phyloP scores from a whole-genome alignment of 2,888 invertebrate genomes.

The Diarsia mendica region DNA sequence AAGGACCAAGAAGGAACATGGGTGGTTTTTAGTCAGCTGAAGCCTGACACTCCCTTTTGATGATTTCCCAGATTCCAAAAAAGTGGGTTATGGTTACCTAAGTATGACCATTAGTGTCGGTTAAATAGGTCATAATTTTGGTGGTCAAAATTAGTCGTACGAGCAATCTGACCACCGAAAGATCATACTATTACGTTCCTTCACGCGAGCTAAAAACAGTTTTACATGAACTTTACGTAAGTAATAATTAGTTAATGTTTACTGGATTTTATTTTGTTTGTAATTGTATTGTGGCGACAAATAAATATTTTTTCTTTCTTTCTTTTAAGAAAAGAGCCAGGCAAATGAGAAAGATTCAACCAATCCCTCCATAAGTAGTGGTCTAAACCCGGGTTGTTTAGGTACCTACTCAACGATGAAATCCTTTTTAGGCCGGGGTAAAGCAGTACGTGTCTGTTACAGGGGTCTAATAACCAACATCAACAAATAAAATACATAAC shows the following conservation, averaged over 20 bases:
- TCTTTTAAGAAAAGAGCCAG: not conserved
- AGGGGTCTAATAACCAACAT: not conserved
- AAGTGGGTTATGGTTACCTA: too few relatives aligned
- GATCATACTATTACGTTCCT: not conserved
- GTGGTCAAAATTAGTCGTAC: not conserved
- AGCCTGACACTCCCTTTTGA: too few relatives aligned
- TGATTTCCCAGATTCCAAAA: too few relatives aligned
- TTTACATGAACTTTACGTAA: not conserved
- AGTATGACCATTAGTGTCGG: too few relatives aligned
- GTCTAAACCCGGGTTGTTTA: not conserved
- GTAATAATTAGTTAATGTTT: too few relatives aligned
- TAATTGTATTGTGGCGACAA: too few relatives aligned
- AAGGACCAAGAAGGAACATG: too few relatives aligned
- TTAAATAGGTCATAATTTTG: too few relatives aligned
- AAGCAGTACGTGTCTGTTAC: not conserved
- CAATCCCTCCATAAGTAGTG: not conserved
- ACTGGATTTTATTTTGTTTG: too few relatives aligned
- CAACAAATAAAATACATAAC: not conserved
- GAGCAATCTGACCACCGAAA: not conserved
- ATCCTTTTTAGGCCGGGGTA: slow-evolving; percentile 1
- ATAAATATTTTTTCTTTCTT: too few relatives aligned
- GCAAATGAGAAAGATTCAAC: not conserved
- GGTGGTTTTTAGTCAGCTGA: too few relatives aligned
- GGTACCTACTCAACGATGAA: not conserved
- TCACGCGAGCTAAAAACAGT: not conserved